Evolutionary conservation across 2,797 vertebrate genomes (phyloP).

Genomic region (Gallirallus australis): DNA sequence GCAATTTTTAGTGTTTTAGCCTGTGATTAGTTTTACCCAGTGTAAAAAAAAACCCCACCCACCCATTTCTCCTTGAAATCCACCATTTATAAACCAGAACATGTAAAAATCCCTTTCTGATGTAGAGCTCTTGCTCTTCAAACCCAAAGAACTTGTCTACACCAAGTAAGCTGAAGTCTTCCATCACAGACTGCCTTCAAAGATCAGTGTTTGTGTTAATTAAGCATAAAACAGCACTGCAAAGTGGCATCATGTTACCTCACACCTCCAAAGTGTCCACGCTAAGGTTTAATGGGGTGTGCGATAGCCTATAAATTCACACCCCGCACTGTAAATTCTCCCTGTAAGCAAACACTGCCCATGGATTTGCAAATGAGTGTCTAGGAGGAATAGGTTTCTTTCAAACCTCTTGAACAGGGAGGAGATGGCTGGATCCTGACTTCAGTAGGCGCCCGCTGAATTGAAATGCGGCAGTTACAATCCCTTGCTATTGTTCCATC

Average conservation of each 20-base stretch:
- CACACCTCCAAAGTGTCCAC: slow-evolving; percentile 38
- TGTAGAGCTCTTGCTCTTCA: neutral
- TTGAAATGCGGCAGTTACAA: neutral
- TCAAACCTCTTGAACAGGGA: neutral
- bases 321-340: neutral
- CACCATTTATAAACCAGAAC: neutral
- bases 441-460: neutral
- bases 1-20: neutral
- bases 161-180: neutral
- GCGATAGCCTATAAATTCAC: slow-evolving; percentile 22
- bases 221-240: slow-evolving; percentile 15
- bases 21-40: neutral
- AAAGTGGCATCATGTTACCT: neutral
- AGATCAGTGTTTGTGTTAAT: slow-evolving; percentile 21
- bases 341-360: neutral
- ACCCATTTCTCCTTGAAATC: neutral
- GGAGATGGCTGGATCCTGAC: neutral
- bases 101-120: neutral
- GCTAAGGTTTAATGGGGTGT: slow-evolving; percentile 27
- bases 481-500: neutral
- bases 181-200: neutral
- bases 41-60: neutral
- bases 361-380: neutral
- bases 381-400: neutral
- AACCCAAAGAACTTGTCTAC: neutral